A percentile compares a stretch with the other conserved stretches of the same genome.
Evolutionary conservation across 2,888 invertebrate species (phyloP).

Genomic region (Tromatobia lineatoria): DNA sequence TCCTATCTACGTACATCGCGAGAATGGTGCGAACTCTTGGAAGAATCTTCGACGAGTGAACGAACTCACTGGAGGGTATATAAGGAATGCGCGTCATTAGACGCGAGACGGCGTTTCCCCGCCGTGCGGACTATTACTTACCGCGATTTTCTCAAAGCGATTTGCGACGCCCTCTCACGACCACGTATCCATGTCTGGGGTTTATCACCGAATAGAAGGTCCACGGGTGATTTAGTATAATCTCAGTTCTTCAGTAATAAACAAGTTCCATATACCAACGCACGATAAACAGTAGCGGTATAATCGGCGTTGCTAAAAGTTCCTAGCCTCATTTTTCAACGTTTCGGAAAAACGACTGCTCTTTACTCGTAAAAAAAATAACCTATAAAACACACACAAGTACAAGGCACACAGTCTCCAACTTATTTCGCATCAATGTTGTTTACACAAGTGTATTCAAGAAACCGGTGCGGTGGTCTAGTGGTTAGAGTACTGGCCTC

Average conservation of each 20-base stretch:
- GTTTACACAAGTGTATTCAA: no score
- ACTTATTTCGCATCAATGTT: no score
- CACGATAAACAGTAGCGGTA: neutral
- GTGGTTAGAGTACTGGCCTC: no score
- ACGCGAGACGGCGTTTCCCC: constrained; percentile 47
- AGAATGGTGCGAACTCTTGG: constrained; percentile 47
- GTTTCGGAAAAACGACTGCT: constrained; percentile 16
- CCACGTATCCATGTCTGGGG: neutral
- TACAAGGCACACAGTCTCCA: no score
- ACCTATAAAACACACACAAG: no score
- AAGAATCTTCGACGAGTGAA: constrained; percentile 53
- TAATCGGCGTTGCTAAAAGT: no score
- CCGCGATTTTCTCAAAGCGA: constrained; percentile 49
- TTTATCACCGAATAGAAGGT: constrained; percentile 2
- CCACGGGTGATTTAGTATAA: neutral
- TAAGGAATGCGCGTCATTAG: constrained; percentile 68
- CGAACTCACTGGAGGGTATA: constrained; percentile 15
- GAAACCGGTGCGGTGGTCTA: no score
- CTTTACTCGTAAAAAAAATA: no score
- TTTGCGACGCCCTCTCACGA: constrained; percentile 17
- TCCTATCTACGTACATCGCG: constrained; percentile 39
- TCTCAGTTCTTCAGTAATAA: constrained; percentile 1
- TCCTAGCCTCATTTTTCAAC: constrained; percentile 8
- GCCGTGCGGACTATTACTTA: constrained; percentile 47
- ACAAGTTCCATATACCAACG: neutral